These are phyloP conservation scores for Aix galericulata DNA, from an alignment of 2,113 vertebrate species.

Conservation along the genomic window DNA sequence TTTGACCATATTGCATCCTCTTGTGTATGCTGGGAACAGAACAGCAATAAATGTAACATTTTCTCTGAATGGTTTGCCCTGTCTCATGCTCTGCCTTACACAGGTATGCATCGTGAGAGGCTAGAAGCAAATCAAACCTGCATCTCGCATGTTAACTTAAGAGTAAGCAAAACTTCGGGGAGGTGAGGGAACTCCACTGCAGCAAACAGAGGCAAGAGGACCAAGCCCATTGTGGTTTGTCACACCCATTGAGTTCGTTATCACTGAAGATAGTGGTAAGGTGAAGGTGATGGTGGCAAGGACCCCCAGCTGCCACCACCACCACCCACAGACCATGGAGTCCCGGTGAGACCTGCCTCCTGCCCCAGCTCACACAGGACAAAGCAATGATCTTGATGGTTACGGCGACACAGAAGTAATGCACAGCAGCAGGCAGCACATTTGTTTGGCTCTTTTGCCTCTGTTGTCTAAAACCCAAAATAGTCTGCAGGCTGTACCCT, in stretches of 20 bases:
- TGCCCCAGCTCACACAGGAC: background rate
- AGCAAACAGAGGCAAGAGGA: background rate
- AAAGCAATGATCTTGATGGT: fast-evolving
- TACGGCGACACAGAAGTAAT: background rate
- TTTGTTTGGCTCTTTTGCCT: background rate
- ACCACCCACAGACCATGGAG: fast-evolving
- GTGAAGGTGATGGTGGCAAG: background rate
- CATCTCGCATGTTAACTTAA: background rate
- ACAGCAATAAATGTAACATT: background rate
- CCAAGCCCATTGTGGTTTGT: background rate
- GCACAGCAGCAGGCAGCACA: fast-evolving
- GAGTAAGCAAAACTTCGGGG: background rate
- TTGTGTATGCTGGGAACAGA: background rate
- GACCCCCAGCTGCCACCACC: no score
- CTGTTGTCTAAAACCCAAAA: background rate
- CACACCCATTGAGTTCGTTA: background rate
- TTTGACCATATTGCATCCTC: background rate
- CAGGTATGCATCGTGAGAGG: background rate
- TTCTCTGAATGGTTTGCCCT: background rate
- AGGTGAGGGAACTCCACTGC: background rate
- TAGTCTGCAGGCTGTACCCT: background rate
- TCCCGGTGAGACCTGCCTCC: background rate
- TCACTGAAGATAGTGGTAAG: no score
- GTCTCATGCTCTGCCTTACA: background rate
- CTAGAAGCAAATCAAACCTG: background rate